A percentile compares a stretch with the other conserved stretches of the same genome.
Evolutionary conservation across 2,888 invertebrate species (phyloP).

Genomic region (Idaea straminata): DNA sequence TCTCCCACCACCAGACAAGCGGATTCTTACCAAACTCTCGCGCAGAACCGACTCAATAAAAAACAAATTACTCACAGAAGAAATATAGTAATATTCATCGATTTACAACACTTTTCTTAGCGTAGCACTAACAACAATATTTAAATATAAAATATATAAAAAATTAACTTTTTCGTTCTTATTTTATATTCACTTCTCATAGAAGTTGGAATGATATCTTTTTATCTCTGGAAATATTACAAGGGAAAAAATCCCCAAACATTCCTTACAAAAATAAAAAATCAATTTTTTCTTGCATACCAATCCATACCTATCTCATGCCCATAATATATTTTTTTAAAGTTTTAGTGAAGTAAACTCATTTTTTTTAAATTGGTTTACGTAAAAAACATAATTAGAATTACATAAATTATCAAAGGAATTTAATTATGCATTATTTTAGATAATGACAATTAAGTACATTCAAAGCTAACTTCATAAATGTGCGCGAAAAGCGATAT

Average conservation of each 20-base stretch:
- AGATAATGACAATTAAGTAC: background rate
- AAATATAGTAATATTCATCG: conserved; percentile 58
- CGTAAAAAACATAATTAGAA: conserved; percentile 13
- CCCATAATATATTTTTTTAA: too few relatives aligned
- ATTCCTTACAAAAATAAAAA: too few relatives aligned
- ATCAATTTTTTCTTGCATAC: too few relatives aligned
- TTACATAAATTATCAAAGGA: conserved; percentile 12
- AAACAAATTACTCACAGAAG: conserved; percentile 54
- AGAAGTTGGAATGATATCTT: conserved; percentile 37
- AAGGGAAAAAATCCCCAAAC: too few relatives aligned
- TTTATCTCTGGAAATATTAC: conserved; percentile 5
- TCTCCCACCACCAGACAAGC: conserved; percentile 53
- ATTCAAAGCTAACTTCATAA: background rate
- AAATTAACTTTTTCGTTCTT: conserved; percentile 32
- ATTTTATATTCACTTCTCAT: conserved; percentile 16
- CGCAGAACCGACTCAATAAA: conserved; percentile 53
- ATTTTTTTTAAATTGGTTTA: conserved; percentile 7
- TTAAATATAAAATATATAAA: conserved; percentile 51
- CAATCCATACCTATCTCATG: too few relatives aligned
- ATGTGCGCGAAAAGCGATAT: background rate
- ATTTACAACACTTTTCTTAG: conserved; percentile 41
- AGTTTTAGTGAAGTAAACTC: background rate
- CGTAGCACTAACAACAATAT: conserved; percentile 52
- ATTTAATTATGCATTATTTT: conserved; percentile 1
- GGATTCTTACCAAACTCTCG: conserved; percentile 55